phyloP scores from a whole-genome alignment of 2,797 vertebrate genomes.

The Graptemys geographica region DNA sequence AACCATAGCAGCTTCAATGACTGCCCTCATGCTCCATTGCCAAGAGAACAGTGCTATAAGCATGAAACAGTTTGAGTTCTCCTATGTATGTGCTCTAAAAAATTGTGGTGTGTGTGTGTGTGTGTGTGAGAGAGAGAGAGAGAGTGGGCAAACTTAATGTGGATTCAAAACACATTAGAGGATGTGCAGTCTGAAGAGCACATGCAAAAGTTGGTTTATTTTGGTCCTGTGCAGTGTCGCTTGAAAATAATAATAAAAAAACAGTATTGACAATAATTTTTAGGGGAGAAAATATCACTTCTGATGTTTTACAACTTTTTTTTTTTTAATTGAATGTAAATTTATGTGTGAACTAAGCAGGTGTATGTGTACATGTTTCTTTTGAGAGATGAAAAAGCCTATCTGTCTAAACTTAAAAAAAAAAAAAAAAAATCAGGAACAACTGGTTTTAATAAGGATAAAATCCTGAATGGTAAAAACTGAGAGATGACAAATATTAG shows the following conservation, averaged over 20 bases:
- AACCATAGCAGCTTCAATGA: background rate
- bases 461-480: background rate
- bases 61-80: background rate
- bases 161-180: background rate
- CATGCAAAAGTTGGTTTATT: background rate
- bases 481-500: background rate
- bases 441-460: background rate
- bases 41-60: background rate
- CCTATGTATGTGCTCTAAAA: background rate
- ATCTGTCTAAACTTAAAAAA: background rate
- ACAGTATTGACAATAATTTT: background rate
- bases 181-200: background rate
- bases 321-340: background rate
- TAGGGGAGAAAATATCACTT: background rate
- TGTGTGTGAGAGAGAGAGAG: too few species aligned
- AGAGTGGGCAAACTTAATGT: background rate
- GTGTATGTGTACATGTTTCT: background rate
- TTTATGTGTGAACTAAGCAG: background rate
- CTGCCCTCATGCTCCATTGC: background rate
- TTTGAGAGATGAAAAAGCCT: background rate
- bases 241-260: background rate
- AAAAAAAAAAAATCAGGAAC: background rate
- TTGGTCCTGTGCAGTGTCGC: background rate
- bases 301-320: background rate
- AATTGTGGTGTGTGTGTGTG: background rate